These are phyloP conservation scores for Mythimna vitellina DNA, from an alignment of 2,888 invertebrate species.

Conservation along the genomic window DNA sequence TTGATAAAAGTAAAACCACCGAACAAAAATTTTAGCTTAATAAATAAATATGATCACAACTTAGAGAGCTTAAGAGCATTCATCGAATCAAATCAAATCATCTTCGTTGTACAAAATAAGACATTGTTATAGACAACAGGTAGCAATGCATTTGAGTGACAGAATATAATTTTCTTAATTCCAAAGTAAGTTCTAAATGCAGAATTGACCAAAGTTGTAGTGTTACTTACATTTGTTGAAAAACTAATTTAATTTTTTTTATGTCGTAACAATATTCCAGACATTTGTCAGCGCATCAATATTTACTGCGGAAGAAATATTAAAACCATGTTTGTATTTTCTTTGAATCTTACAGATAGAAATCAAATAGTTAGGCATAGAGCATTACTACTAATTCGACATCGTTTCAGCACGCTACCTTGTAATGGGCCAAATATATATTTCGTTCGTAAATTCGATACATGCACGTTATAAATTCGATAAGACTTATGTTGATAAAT, in stretches of 20 bases:
- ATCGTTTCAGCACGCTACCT: slow-evolving; percentile 22
- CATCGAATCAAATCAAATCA: slow-evolving; percentile 37
- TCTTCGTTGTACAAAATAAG: slow-evolving; percentile 64
- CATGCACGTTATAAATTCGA: slow-evolving; percentile 58
- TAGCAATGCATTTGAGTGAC: slow-evolving; percentile 22
- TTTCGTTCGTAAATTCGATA: slow-evolving; percentile 50
- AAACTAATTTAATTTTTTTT: not conserved
- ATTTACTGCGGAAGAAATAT: not conserved
- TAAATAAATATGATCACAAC: slow-evolving; percentile 72
- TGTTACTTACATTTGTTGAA: not conserved
- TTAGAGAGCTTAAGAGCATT: slow-evolving; percentile 70
- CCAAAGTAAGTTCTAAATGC: not conserved
- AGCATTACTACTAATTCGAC: slow-evolving; percentile 13
- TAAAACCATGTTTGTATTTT: not conserved
- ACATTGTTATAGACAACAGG: not conserved
- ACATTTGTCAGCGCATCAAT: not conserved
- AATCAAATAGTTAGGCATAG: not conserved
- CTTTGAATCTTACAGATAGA: not conserved
- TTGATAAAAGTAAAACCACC: slow-evolving; percentile 35
- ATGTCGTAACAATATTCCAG: slow-evolving; percentile 2
- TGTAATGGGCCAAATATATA: slow-evolving; percentile 17
- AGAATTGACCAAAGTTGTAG: not conserved
- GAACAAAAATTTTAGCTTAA: slow-evolving; percentile 39
- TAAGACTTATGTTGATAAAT: slow-evolving; percentile 46
- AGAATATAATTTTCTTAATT: not conserved